Conservation (phyloP, 2,888 invertebrate genomes). For the Acanthosepion pharaonis region DNA sequence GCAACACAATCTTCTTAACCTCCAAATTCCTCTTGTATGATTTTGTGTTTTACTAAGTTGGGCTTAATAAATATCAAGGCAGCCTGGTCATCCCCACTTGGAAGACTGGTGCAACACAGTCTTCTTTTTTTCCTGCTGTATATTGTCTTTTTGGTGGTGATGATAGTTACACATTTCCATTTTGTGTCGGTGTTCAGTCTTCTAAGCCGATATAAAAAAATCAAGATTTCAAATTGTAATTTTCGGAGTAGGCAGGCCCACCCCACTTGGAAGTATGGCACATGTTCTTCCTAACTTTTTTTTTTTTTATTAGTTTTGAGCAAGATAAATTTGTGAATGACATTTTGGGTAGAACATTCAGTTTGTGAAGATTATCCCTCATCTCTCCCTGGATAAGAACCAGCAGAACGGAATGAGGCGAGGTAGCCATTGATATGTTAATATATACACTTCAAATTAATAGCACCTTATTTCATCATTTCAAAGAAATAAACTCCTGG, state of each 20-base stretch:
- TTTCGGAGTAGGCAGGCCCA: neutral
- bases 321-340: too few species aligned
- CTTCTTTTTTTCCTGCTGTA: neutral
- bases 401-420: neutral
- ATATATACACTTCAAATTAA: neutral
- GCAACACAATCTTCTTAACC: neutral
- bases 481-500: too few species aligned
- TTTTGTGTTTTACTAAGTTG: neutral
- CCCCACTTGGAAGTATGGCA: neutral
- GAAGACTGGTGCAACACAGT: too few species aligned
- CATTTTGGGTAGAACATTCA: too few species aligned
- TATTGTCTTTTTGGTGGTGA: neutral
- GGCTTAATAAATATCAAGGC: neutral
- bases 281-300: neutral
- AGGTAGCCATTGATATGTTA: neutral
- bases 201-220: neutral
- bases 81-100: too few species aligned
- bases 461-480: neutral
- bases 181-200: neutral
- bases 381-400: too few species aligned
- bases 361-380: too few species aligned
- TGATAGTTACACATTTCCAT: too few species aligned
- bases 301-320: too few species aligned
- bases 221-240: neutral
- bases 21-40: neutral